These are phyloP conservation scores for Tenebrio molitor DNA, from an alignment of 1,140 invertebrate species.

Conservation along the genomic window DNA sequence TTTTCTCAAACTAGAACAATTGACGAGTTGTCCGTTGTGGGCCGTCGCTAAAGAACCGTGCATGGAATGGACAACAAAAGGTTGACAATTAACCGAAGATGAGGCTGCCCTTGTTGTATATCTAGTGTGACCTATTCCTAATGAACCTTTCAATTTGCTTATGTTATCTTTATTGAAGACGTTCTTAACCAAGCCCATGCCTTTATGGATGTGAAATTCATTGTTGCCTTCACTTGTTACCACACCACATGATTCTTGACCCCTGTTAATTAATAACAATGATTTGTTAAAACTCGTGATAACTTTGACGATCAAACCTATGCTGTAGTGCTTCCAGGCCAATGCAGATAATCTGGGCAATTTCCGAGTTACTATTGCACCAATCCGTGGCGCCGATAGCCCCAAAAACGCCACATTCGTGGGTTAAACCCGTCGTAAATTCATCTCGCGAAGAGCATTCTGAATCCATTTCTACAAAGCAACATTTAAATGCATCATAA, in stretches of 20 bases:
- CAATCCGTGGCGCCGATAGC: conserved; percentile 89
- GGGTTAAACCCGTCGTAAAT: conserved; percentile 63
- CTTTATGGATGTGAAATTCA: conserved; percentile 89
- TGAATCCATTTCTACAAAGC: background rate
- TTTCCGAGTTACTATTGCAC: conserved; percentile 74
- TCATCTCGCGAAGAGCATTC: background rate
- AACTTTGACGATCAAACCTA: conserved; percentile 71
- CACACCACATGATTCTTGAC: conserved; percentile 96
- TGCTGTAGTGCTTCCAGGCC: conserved; percentile 97
- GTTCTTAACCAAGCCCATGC: conserved; percentile 95
- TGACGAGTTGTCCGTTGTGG: conserved; percentile 97
- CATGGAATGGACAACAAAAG: conserved; percentile 96
- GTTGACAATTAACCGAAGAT: conserved; percentile 93
- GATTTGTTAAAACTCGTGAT: background rate
- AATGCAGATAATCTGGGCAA: conserved; percentile 85
- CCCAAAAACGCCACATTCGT: conserved; percentile 96
- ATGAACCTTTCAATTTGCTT: conserved; percentile 86
- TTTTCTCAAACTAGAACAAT: conserved; percentile 87
- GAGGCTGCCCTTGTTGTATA: conserved; percentile 96
- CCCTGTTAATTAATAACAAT: conserved; percentile 70
- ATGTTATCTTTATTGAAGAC: conserved; percentile 94
- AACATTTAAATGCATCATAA: too few species aligned
- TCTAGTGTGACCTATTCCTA: conserved; percentile 94
- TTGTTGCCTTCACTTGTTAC: conserved; percentile 89
- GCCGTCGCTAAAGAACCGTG: conserved; percentile 95